Percentiles rank a stretch among this genome's conserved stretches.
These are phyloP conservation scores for Torymus auratus DNA, from an alignment of 2,888 invertebrate genomes.

Conservation along the genomic window DNA sequence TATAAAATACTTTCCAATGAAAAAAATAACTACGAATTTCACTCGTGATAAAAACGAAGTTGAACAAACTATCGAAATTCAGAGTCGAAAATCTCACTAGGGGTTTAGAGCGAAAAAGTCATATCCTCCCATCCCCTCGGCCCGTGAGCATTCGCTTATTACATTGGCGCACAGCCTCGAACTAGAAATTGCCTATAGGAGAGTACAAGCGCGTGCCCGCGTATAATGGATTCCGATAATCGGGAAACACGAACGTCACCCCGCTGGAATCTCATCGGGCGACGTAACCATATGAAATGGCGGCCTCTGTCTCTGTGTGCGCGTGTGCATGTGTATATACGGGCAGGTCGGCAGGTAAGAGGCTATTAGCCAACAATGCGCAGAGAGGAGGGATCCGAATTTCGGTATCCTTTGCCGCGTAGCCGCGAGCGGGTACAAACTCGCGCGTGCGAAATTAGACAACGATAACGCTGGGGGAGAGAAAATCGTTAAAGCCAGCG, in stretches of 20 bases:
- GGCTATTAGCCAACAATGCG: conserved; percentile 48
- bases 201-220: background rate
- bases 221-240: conserved; percentile 56
- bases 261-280: conserved; percentile 10
- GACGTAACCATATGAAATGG: conserved; percentile 19
- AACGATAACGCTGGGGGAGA: background rate
- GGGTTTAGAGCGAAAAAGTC: background rate
- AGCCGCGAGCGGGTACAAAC: background rate
- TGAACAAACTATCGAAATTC: conserved; percentile 3
- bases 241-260: conserved; percentile 41
- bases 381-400: conserved; percentile 6
- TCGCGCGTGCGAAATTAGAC: background rate
- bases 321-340: background rate
- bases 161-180: background rate
- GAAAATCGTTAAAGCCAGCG: conserved; percentile 5
- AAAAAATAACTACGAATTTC: no score
- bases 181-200: background rate
- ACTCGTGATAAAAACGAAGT: background rate
- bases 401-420: conserved; percentile 16
- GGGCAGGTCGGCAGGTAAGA: conserved; percentile 21
- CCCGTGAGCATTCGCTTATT: background rate
- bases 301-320: background rate
- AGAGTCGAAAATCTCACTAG: background rate
- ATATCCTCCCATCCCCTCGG: background rate
- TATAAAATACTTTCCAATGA: no score